Evolutionary conservation across 2,888 invertebrate species (phyloP).

Genomic region (Brachypterus glaber): DNA sequence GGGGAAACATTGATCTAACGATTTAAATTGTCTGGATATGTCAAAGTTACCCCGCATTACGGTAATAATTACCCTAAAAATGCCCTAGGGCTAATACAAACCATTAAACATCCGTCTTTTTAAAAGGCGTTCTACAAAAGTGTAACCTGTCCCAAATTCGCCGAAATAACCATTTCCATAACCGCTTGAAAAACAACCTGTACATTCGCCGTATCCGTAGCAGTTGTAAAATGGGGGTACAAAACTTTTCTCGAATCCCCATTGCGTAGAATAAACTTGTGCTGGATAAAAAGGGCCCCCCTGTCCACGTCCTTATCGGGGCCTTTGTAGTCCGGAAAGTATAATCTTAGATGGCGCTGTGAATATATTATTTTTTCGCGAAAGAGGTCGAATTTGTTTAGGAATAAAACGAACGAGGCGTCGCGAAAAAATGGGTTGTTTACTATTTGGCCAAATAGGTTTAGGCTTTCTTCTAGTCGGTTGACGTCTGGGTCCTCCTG

Average conservation of each 20-base stretch:
- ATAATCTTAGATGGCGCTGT: slow-evolving; percentile 49
- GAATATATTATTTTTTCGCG: slow-evolving; percentile 55
- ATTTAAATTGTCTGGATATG: too few species aligned
- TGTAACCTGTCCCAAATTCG: slow-evolving; percentile 50
- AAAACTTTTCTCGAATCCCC: slow-evolving; percentile 48
- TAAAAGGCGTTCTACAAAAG: slow-evolving; percentile 37
- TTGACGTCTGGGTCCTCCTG: slow-evolving; percentile 53
- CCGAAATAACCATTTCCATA: slow-evolving; percentile 55
- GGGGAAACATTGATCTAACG: too few species aligned
- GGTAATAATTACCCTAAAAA: too few species aligned
- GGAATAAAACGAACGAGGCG: slow-evolving; percentile 52
- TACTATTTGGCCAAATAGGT: slow-evolving; percentile 53
- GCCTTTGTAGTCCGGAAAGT: slow-evolving; percentile 51
- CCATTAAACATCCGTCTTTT: too few species aligned
- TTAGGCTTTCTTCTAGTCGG: slow-evolving; percentile 53
- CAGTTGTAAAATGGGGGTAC: slow-evolving; percentile 58
- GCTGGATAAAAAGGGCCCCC: slow-evolving; percentile 53
- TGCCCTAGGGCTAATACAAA: too few species aligned
- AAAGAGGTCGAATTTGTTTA: slow-evolving; percentile 58
- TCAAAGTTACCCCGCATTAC: too few species aligned
- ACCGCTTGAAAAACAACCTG: slow-evolving; percentile 57
- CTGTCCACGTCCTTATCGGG: slow-evolving; percentile 53
- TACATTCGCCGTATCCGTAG: slow-evolving; percentile 57
- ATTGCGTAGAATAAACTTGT: slow-evolving; percentile 49
- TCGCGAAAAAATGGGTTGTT: slow-evolving; percentile 55